Base-by-base conservation (phyloP, 2,888 invertebrate genomes). In the Trachelus tabidus region DNA sequence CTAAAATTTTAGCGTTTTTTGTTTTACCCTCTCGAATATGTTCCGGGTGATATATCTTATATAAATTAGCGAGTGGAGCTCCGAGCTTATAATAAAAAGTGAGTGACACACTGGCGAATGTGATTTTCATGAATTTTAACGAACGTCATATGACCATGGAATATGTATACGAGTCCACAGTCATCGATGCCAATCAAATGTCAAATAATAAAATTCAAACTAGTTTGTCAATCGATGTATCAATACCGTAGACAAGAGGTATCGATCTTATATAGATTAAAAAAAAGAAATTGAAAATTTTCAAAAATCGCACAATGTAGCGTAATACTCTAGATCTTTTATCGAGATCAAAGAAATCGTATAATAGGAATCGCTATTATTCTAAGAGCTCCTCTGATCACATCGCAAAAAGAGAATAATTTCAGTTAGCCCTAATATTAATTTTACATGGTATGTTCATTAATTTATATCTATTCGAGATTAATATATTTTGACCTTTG, bases 81-180 rank as follows among this genome's bases (percentile, higher is more conserved):
- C 56, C 0, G 23, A 23, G 56, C 56, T 56, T 23, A 73, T 76
- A 68, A 79, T 79, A 78, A 79, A 79, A 81, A 78, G 73, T 76
- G 76, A 75, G 78, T 73, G 34, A 79, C 69, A 34, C 35, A 69
- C 2, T 30, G 73, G 9, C 56, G 23, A 56, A 9, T 23, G 56
- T 56, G 56, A 56, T 56, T 56, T 56, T 56, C 56, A 56, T 56
- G 56, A 56, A 56, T 56, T 23, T 56, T 56, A 56, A 56, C 23
- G 56, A 56, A 56, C 56, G 23, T 56, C 56, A 56, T 56, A 56
- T 56, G 6, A 56, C 23, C 56, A 9, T 56, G 23, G 9, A 23
- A 56, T 56, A 23, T 15, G 56, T 56, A 56, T 56, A 2, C 56
- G 15, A 56, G 56, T 56, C 23, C 56, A 23, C 9, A 56, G 23